Percentiles rank a stretch among this genome's conserved stretches.
Conservation (phyloP, 1,140 invertebrate genomes). For the Atta texana region DNA sequence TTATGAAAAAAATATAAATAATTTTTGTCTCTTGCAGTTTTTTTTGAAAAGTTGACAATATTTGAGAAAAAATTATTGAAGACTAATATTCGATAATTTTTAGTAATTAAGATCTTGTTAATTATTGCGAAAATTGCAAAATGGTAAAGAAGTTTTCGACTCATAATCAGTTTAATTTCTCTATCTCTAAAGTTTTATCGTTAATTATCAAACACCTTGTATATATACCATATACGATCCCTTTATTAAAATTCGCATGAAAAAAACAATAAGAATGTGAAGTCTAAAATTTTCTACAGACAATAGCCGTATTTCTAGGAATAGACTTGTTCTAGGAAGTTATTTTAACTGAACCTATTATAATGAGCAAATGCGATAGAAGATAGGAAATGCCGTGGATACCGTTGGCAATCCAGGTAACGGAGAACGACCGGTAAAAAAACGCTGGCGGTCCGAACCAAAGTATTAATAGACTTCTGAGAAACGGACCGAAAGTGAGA, state of each 20-base stretch:
- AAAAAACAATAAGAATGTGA: not conserved
- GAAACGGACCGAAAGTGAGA: conserved; percentile 54
- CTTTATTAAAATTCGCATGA: not conserved
- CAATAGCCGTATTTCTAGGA: not conserved
- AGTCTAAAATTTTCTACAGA: not conserved
- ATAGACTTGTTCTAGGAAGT: conserved; percentile 24
- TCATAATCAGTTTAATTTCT: no score
- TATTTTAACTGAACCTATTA: conserved; percentile 31
- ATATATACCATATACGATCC: no score
- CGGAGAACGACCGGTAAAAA: conserved; percentile 3
- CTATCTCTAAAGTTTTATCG: no score
- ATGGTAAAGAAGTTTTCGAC: no score
- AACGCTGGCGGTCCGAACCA: not conserved
- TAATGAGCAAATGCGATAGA: not conserved
- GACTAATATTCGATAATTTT: no score
- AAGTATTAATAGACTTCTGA: conserved; percentile 53
- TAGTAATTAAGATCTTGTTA: no score
- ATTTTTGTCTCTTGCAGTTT: no score
- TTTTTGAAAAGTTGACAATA: no score
- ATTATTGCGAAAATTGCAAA: no score
- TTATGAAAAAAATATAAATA: no score
- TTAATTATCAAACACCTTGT: no score
- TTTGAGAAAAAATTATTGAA: no score
- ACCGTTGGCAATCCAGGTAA: conserved; percentile 9
- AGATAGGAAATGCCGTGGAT: conserved; percentile 30